Evolutionary conservation across 2,113 vertebrate genomes (phyloP), one percentile per base, ranked within the genome.

Genomic region (Corapipo altera): DNA sequence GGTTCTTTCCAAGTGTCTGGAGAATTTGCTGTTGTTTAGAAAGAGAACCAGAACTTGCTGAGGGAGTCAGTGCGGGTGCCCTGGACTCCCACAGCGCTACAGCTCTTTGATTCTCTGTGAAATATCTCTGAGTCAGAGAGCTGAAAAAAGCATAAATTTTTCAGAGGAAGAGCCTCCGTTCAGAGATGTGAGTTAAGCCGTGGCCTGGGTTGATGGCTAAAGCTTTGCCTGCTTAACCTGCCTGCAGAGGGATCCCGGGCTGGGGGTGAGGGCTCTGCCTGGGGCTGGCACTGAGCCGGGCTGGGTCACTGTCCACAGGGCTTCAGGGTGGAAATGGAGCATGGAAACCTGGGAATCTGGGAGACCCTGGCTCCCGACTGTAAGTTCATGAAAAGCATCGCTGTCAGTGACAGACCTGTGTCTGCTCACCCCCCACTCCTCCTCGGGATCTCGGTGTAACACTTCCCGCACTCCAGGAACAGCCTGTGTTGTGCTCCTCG

Each of bases 361-460:
- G 9, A 69, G 65, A 65, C n/a, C 33, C 57, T 77, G 51, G 41
- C 57, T 80, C 8, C 70, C 74, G n/a, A 46, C 89, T 89, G 55
- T 41, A 32, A 79, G 37, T 61, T 76, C 57, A 43, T 81, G 72
- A 27, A 70, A 67, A 69, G 70, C 76, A 21, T 74, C 0, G 0
- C 79, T 84, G 73, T 44, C 32, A 77, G 64, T 59, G 86, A 49
- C 67, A 93, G 91, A 20, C 48, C 71, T n/a, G 46, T 55, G 91
- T 77, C 72, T 89, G 86, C 55, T 81, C 59, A 71, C 93, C 79
- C 70, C 86, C 83, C 88, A 75, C 82, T 75, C 64, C 79, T 90
- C 43, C 23, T 11, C 0, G 9, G 62, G 72, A 59, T 73, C 33
- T 52, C 8, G 1, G 55, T 83, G 35, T 80, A 71, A 86, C 72